phyloP scores from a whole-genome alignment of 2,888 invertebrate species.

The Watsonalla binaria region DNA sequence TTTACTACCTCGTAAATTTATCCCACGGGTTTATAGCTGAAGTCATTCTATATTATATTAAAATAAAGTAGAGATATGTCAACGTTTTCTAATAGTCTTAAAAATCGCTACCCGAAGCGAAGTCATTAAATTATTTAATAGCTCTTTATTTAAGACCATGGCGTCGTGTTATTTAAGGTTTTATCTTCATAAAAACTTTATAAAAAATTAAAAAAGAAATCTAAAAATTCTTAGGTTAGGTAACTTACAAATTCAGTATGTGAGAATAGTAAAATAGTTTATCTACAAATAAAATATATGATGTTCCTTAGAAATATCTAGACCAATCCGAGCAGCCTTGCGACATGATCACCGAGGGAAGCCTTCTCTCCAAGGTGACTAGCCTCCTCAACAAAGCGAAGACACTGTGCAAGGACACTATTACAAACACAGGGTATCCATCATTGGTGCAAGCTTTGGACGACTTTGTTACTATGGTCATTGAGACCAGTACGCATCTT shows the following conservation, averaged over 20 bases:
- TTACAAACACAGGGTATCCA: conserved; percentile 79
- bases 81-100: no score
- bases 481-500: conserved; percentile 84
- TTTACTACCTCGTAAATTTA: no score
- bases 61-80: no score
- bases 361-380: conserved; percentile 55
- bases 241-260: no score
- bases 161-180: no score
- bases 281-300: not conserved
- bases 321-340: conserved; percentile 55
- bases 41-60: no score
- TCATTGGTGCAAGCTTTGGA: conserved; percentile 81
- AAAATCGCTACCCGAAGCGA: no score
- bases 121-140: no score
- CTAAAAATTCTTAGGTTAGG: no score
- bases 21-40: no score
- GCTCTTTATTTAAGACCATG: no score
- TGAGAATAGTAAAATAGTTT: not conserved
- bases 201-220: no score
- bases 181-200: not conserved
- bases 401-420: conserved; percentile 81
- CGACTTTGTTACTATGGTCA: conserved; percentile 81
- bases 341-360: conserved; percentile 37
- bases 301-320: conserved; percentile 55
- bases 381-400: conserved; percentile 80